These are phyloP conservation scores for Tragelaphus imberbis DNA, from an alignment of 2,113 vertebrate species.

Conservation along the genomic window DNA sequence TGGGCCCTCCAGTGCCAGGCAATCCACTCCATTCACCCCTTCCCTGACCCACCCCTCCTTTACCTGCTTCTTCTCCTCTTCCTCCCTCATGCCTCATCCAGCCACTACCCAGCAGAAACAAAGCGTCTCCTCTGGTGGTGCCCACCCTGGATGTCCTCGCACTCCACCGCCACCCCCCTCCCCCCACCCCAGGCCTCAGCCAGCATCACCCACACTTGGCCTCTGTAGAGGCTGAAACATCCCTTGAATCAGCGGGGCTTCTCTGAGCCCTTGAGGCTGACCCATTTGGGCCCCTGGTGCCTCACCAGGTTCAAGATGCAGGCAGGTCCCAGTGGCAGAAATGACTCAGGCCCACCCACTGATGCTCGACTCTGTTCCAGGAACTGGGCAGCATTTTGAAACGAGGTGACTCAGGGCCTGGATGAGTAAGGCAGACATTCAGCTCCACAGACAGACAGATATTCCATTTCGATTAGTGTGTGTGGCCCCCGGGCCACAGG, in stretches of 20 bases:
- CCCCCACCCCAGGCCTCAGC: no score
- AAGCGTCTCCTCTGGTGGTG: neutral
- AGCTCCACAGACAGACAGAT: neutral
- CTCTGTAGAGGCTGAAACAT: neutral
- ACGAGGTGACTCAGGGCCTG: constrained; percentile 10
- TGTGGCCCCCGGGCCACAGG: rapidly evolving
- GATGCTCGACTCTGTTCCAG: neutral
- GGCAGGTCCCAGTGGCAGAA: neutral
- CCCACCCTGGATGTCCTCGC: no score
- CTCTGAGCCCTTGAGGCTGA: neutral
- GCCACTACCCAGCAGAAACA: neutral
- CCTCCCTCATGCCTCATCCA: no score
- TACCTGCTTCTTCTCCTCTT: rapidly evolving
- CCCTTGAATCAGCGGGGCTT: neutral
- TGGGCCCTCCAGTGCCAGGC: neutral
- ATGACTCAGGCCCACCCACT: constrained; percentile 27
- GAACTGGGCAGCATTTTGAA: constrained; percentile 19
- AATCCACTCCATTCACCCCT: no score
- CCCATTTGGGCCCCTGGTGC: neutral
- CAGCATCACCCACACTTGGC: neutral
- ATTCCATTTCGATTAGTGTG: neutral
- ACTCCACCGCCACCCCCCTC: no score
- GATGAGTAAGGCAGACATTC: constrained; percentile 23
- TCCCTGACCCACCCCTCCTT: neutral
- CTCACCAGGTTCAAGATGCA: neutral